Evolutionary conservation across 2,888 invertebrate species (phyloP).

Genomic region (Xestia rhomboidea): DNA sequence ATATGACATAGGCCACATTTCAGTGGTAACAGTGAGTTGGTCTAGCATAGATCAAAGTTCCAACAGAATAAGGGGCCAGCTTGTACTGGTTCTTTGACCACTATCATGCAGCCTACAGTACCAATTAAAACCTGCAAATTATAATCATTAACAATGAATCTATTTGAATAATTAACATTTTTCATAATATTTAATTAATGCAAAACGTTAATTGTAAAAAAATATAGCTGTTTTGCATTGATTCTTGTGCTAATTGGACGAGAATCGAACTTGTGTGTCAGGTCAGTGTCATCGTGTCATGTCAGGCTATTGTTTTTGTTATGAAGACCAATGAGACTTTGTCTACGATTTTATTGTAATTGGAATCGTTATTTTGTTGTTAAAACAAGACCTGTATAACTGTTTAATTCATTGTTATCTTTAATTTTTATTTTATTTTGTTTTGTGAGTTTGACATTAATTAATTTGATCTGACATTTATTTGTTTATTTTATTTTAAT

Average conservation of each 20-base stretch:
- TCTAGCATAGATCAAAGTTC: background rate
- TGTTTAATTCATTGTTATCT: too few relatives aligned
- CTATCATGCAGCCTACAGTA: background rate
- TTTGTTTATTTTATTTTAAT: too few relatives aligned
- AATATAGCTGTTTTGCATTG: slow-evolving; percentile 20
- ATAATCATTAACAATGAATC: background rate
- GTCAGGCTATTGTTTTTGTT: slow-evolving; percentile 14
- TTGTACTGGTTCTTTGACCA: background rate
- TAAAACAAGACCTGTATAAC: background rate
- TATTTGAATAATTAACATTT: slow-evolving; percentile 48
- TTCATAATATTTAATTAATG: slow-evolving; percentile 17
- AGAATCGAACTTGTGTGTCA: slow-evolving; percentile 39
- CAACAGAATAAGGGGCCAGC: background rate
- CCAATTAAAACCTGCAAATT: slow-evolving; percentile 20
- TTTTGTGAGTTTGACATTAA: too few relatives aligned
- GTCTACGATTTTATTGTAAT: background rate
- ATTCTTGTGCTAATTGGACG: slow-evolving; percentile 41
- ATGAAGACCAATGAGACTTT: slow-evolving; percentile 3
- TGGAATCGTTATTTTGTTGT: background rate
- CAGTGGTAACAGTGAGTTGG: background rate
- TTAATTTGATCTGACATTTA: too few relatives aligned
- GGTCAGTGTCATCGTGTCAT: slow-evolving; percentile 27
- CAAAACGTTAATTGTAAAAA: slow-evolving; percentile 35
- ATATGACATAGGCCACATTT: background rate
- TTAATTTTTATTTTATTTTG: too few relatives aligned